These are phyloP conservation scores for Chesias legatella DNA, from an alignment of 2,888 invertebrate genomes.

Conservation along the genomic window DNA sequence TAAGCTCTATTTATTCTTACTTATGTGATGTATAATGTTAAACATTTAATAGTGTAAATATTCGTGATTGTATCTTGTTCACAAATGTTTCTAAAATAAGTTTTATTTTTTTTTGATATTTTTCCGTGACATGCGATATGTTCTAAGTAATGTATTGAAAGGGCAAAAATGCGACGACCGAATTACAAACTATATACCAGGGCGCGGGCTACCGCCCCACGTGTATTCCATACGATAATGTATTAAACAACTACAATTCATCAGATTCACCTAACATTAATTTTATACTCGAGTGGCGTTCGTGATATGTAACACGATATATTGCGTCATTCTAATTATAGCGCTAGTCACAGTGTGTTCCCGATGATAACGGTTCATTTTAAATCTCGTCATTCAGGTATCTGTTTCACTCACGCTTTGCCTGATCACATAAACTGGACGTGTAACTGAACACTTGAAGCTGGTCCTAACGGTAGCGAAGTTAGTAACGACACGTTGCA, in stretches of 20 bases:
- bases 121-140: conserved; percentile 53
- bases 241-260: conserved; percentile 31
- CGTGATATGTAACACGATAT: conserved; percentile 54
- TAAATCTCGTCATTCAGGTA: conserved; percentile 57
- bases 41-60: conserved; percentile 79
- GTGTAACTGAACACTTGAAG: conserved; percentile 73
- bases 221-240: conserved; percentile 22
- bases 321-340: conserved; percentile 39
- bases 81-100: conserved; percentile 62
- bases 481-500: conserved; percentile 42
- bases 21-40: conserved; percentile 71
- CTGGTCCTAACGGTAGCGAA: conserved; percentile 64
- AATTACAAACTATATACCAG: conserved; percentile 14
- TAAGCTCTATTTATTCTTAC: conserved; percentile 77
- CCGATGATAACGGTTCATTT: conserved; percentile 18
- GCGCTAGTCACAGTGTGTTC: conserved; percentile 29
- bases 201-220: conserved; percentile 12
- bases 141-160: conserved; percentile 41
- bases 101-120: conserved; percentile 37
- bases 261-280: conserved; percentile 37
- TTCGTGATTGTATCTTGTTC: conserved; percentile 61
- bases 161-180: conserved; percentile 30
- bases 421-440: conserved; percentile 75
- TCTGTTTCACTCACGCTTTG: conserved; percentile 73
- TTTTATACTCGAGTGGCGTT: conserved; percentile 46